Conservation (phyloP, 2,797 vertebrate genomes). For the Pseudotriccus pelzelni region DNA sequence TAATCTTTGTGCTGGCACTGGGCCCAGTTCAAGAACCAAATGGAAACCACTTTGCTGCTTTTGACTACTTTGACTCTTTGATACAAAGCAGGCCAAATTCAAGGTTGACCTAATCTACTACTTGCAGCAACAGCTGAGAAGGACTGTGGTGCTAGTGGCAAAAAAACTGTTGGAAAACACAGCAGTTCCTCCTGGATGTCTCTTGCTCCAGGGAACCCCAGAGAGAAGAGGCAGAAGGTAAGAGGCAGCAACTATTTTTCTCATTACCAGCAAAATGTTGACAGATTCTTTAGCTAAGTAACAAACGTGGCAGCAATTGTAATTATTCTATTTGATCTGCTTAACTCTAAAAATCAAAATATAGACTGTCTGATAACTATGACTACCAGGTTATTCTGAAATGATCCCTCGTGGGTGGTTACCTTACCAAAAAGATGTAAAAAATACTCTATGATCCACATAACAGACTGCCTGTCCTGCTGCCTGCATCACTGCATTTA, state of each 20-base stretch:
- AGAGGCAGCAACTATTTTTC: neutral
- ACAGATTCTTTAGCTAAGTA: neutral
- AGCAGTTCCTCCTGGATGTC: neutral
- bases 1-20: neutral
- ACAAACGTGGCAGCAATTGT: neutral
- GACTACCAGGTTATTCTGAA: neutral
- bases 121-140: neutral
- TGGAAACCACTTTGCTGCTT: neutral
- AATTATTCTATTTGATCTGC: neutral
- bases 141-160: neutral
- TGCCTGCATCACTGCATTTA: neutral
- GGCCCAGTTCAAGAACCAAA: neutral
- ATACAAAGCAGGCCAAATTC: neutral
- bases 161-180: neutral
- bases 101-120: neutral
- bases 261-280: neutral
- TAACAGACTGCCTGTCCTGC: neutral
- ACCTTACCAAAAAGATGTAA: neutral
- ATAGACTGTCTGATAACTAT: neutral
- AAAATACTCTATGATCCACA: neutral
- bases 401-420: neutral
- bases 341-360: neutral
- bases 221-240: neutral
- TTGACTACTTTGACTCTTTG: neutral
- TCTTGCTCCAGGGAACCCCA: neutral